phyloP scores from a whole-genome alignment of 2,888 invertebrate genomes.

The Helicoverpa assulta region DNA sequence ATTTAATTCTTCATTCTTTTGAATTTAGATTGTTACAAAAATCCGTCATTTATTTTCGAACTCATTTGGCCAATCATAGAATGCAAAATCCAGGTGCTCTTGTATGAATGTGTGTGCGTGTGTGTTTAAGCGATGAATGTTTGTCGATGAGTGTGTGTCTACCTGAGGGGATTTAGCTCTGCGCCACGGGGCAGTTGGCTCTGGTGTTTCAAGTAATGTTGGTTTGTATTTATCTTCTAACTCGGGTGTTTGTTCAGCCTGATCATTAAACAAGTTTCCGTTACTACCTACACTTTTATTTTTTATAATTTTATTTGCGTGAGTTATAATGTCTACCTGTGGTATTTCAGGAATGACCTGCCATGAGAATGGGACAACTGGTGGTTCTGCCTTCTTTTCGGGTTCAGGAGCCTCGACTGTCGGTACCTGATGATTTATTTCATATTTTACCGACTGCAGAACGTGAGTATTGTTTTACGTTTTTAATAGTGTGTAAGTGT shows the following conservation, averaged over 20 bases:
- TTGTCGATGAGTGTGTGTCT: conserved; percentile 63
- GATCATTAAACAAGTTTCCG: conserved; percentile 61
- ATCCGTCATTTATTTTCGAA: conserved; percentile 38
- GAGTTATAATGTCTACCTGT: conserved; percentile 76
- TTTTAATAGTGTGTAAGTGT: conserved; percentile 27
- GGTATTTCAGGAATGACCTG: conserved; percentile 86
- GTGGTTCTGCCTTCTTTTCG: conserved; percentile 77
- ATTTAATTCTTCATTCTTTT: conserved; percentile 2
- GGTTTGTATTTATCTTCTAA: conserved; percentile 84
- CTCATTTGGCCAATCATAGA: conserved; percentile 47
- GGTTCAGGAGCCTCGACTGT: conserved; percentile 74
- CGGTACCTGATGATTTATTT: conserved; percentile 74
- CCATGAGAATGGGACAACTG: conserved; percentile 85
- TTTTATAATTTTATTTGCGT: conserved; percentile 16
- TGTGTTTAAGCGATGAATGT: conserved; percentile 57
- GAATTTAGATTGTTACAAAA: conserved; percentile 37
- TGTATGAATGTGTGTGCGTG: conserved; percentile 59
- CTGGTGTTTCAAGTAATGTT: conserved; percentile 81
- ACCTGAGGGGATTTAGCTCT: conserved; percentile 84
- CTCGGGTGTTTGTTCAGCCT: conserved; percentile 87
- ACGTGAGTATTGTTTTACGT: conserved; percentile 24
- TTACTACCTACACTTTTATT: conserved; percentile 48
- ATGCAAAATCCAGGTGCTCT: conserved; percentile 57
- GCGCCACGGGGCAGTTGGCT: conserved; percentile 80
- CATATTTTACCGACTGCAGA: conserved; percentile 27